phyloP scores from a whole-genome alignment of 2,888 invertebrate genomes.

The Zygogramma bicolorata region DNA sequence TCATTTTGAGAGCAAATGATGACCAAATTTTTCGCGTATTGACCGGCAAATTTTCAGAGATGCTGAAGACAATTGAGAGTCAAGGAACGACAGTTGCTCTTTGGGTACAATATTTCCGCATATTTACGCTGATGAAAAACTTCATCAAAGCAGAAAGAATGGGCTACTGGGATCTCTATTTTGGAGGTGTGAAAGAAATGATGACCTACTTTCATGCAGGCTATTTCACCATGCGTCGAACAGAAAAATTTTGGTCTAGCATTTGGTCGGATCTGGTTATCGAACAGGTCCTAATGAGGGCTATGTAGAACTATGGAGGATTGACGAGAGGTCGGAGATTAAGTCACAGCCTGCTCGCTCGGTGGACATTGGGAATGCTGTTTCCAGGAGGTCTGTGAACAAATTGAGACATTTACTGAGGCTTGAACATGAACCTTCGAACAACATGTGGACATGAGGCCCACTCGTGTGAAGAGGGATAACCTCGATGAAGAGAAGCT shows the following conservation, averaged over 20 bases:
- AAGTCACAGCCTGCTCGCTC: too few species aligned
- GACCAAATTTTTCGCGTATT: not conserved
- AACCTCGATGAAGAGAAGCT: too few species aligned
- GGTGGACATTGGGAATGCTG: too few species aligned
- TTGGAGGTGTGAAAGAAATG: slow-evolving; percentile 25
- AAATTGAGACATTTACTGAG: too few species aligned
- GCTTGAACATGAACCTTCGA: too few species aligned
- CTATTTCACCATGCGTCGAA: slow-evolving; percentile 32
- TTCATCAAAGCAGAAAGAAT: slow-evolving; percentile 54
- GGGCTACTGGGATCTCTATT: slow-evolving; percentile 51
- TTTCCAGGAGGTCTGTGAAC: too few species aligned
- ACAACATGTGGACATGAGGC: too few species aligned
- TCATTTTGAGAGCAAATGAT: too few species aligned
- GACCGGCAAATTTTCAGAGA: not conserved
- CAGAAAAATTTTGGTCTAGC: slow-evolving; percentile 48
- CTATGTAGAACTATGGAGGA: not conserved
- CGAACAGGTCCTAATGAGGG: not conserved
- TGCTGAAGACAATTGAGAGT: not conserved
- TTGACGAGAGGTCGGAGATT: too few species aligned
- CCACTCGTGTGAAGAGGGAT: too few species aligned
- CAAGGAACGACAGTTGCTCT: slow-evolving; percentile 26
- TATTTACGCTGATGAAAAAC: slow-evolving; percentile 50
- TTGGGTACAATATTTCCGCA: slow-evolving; percentile 53
- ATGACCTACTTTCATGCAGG: slow-evolving; percentile 35
- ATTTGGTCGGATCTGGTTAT: slow-evolving; percentile 42